Evolutionary conservation across 2,888 invertebrate species (phyloP).

Genomic region (Ennomos erosarius): DNA sequence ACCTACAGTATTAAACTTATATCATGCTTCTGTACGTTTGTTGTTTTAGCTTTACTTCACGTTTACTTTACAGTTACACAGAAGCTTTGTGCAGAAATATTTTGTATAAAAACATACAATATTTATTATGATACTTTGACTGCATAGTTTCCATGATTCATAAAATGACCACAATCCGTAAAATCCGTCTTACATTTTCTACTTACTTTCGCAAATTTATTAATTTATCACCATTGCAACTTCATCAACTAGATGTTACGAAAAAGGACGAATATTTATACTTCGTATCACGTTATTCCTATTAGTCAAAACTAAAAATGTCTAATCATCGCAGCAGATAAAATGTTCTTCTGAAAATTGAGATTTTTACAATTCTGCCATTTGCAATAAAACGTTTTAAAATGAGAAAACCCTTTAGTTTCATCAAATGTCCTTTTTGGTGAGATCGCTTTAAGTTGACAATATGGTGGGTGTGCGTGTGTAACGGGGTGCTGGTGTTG

Average conservation of each 20-base stretch:
- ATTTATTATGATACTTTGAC: slow-evolving; percentile 1
- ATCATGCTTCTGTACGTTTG: no score
- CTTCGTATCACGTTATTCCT: no score
- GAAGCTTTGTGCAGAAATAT: no score
- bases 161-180: neutral
- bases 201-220: slow-evolving; percentile 17
- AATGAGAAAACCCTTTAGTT: neutral
- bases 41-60: no score
- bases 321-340: no score
- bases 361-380: no score
- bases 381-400: neutral
- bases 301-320: no score
- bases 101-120: no score
- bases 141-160: slow-evolving; percentile 23
- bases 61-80: no score
- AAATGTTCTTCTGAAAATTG: no score
- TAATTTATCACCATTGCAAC: slow-evolving; percentile 40
- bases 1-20: no score
- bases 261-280: slow-evolving; percentile 36
- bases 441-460: slow-evolving; percentile 71
- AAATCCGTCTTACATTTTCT: neutral
- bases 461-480: slow-evolving; percentile 77
- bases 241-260: slow-evolving; percentile 38
- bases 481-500: slow-evolving; percentile 44
- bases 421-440: slow-evolving; percentile 45